phyloP scores from a whole-genome alignment of 2,888 invertebrate species.

The Lottia gigantea region DNA sequence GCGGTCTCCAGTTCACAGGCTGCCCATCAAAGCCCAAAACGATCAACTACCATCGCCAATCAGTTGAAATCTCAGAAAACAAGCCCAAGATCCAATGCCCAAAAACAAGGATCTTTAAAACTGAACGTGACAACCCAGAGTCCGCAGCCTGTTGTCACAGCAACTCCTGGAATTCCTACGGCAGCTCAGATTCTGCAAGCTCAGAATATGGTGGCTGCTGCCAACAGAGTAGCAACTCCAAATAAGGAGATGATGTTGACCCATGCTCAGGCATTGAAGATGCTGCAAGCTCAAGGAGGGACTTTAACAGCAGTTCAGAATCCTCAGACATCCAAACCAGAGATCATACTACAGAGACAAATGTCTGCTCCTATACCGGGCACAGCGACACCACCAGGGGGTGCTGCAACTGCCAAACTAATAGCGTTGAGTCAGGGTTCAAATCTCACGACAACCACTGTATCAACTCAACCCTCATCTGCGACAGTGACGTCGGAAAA shows the following conservation, averaged over 20 bases:
- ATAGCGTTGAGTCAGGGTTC: constrained; percentile 21
- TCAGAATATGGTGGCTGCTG: not conserved
- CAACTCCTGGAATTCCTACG: not conserved
- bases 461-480: constrained; percentile 8
- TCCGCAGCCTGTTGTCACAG: not conserved
- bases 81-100: not conserved
- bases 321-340: not conserved
- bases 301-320: not conserved
- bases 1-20: not conserved
- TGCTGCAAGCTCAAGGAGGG: not conserved
- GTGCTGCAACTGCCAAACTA: constrained; percentile 29
- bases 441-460: constrained; percentile 4
- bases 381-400: constrained; percentile 33
- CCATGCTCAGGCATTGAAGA: not conserved
- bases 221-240: not conserved
- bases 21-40: constrained; percentile 1
- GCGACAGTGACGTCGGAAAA: constrained; percentile 31
- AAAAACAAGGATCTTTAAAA: not conserved
- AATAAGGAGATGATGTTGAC: constrained; percentile 7
- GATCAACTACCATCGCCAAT: constrained; percentile 4
- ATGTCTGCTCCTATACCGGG: constrained; percentile 31
- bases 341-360: constrained; percentile 12
- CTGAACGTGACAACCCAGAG: not conserved
- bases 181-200: not conserved
- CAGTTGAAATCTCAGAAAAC: not conserved